Conservation (phyloP, 1,140 invertebrate genomes). For the Temnothorax nylanderi region DNA sequence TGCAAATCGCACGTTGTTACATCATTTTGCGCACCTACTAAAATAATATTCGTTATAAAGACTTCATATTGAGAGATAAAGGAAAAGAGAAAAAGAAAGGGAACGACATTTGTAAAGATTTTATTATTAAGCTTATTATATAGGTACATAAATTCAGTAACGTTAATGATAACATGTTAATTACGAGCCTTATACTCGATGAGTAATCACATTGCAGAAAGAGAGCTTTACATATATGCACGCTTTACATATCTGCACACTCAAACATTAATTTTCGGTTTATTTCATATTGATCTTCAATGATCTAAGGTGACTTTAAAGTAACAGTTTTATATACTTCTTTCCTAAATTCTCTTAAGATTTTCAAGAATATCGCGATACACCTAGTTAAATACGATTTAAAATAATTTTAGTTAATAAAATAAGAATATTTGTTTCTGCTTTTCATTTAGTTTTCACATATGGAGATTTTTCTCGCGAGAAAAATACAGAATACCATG, state of each 20-base stretch:
- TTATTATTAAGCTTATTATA: constrained; percentile 74
- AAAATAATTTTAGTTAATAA: background rate
- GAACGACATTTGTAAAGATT: constrained; percentile 65
- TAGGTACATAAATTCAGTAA: constrained; percentile 72
- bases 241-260: constrained; percentile 16
- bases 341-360: background rate
- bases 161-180: constrained; percentile 55
- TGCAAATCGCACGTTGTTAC: constrained; percentile 34
- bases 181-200: constrained; percentile 46
- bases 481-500: constrained; percentile 1
- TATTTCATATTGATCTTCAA: background rate
- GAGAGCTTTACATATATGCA: constrained; percentile 44
- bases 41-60: background rate
- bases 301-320: constrained; percentile 18
- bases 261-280: constrained; percentile 17
- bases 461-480: background rate
- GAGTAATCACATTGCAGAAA: constrained; percentile 36
- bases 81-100: constrained; percentile 11
- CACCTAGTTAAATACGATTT: background rate
- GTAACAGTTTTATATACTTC: background rate
- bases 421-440: constrained; percentile 8
- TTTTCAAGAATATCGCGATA: background rate
- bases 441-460: background rate
- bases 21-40: background rate
- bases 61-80: background rate